Conservation (phyloP, 2,113 vertebrate species). For the Pluvianellus socialis region DNA sequence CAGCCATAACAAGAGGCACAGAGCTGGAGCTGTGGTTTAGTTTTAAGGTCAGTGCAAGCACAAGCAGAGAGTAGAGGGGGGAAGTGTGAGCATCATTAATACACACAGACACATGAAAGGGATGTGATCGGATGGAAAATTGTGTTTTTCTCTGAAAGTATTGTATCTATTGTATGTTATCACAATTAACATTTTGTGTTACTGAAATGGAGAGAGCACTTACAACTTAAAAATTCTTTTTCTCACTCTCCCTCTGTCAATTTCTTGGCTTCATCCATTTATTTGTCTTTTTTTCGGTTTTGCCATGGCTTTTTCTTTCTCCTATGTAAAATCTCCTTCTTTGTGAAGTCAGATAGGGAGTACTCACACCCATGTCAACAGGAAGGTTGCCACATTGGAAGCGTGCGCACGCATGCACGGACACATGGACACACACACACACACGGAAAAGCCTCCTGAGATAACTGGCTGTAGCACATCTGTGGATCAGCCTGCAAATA, state of each 20-base stretch:
- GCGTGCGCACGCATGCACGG: fast-evolving
- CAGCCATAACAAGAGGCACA: background rate
- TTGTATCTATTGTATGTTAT: background rate
- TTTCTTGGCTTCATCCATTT: background rate
- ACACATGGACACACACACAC: fast-evolving
- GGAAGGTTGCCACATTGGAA: background rate
- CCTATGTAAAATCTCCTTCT: background rate
- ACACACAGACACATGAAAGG: background rate
- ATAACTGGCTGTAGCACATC: background rate
- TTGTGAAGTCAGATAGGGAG: background rate
- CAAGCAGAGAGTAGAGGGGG: background rate
- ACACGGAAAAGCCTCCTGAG: background rate
- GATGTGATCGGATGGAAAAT: background rate
- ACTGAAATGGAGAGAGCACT: background rate
- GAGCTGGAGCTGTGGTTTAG: background rate
- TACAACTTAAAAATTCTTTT: background rate
- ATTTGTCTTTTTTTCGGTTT: background rate
- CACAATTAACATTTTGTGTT: background rate
- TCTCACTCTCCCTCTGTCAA: background rate
- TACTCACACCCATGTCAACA: fast-evolving
- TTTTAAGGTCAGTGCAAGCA: background rate
- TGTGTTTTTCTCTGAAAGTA: background rate
- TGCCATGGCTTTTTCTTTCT: background rate
- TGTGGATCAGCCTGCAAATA: background rate
- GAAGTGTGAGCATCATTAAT: background rate